phyloP scores from a whole-genome alignment of 2,888 invertebrate genomes.

The Brassicogethes aeneus region DNA sequence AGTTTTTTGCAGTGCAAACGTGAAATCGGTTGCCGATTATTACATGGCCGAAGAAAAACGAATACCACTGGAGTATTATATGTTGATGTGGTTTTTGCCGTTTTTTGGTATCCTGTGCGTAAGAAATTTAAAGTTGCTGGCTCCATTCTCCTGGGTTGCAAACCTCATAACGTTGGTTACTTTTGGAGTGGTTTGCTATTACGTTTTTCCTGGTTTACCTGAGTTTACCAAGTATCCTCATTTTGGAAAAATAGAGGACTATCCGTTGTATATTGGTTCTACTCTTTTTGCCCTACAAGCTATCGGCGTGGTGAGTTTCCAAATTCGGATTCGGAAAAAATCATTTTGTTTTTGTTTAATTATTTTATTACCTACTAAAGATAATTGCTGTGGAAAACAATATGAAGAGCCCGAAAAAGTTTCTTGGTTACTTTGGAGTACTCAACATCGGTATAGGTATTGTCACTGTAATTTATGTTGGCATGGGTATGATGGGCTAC shows the following conservation, averaged over 20 bases:
- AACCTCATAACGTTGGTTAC: constrained; percentile 75
- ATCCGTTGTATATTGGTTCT: constrained; percentile 90
- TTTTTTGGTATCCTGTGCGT: constrained; percentile 72
- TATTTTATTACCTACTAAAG: neutral
- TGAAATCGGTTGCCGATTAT: constrained; percentile 26
- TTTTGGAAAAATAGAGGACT: constrained; percentile 53
- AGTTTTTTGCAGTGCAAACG: constrained; percentile 28
- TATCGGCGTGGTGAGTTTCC: too few species aligned
- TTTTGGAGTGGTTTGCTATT: constrained; percentile 76
- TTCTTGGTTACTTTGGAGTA: constrained; percentile 69
- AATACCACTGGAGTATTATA: constrained; percentile 20
- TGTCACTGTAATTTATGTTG: constrained; percentile 63
- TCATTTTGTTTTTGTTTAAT: neutral
- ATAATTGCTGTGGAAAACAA: neutral
- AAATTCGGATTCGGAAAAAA: neutral
- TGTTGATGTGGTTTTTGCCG: constrained; percentile 44
- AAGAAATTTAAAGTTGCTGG: constrained; percentile 72
- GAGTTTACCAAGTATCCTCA: constrained; percentile 51
- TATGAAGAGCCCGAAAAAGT: constrained; percentile 65
- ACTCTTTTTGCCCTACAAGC: constrained; percentile 93
- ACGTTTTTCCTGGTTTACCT: constrained; percentile 63
- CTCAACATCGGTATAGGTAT: constrained; percentile 76
- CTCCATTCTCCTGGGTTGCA: constrained; percentile 82
- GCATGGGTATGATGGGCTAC: constrained; percentile 78
- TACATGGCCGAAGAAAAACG: constrained; percentile 15